Evolutionary conservation across 2,888 invertebrate species (phyloP).

Genomic region (Tachina lurida): DNA sequence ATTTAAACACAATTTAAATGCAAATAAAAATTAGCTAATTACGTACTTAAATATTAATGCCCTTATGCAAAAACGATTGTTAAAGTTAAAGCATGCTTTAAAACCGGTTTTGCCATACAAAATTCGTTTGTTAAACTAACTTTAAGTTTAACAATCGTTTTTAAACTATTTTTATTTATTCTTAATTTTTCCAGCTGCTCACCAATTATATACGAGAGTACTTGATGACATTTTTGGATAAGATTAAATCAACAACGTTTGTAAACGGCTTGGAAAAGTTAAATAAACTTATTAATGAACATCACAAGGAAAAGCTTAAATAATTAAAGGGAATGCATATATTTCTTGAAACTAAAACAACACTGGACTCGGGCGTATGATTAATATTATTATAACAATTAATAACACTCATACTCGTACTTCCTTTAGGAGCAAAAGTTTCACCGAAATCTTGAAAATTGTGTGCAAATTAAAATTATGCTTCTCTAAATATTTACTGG

Average conservation of each 20-base stretch:
- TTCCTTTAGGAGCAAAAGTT: background rate
- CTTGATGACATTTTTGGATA: constrained; percentile 37
- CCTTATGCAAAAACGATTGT: no score
- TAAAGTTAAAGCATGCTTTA: no score
- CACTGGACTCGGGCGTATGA: constrained; percentile 19
- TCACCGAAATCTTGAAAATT: background rate
- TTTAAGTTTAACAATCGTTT: no score
- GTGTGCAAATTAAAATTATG: background rate
- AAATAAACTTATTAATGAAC: constrained; percentile 45
- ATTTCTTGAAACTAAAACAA: background rate
- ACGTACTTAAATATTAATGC: no score
- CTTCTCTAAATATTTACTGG: background rate
- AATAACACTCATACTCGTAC: constrained; percentile 37
- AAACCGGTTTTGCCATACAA: no score
- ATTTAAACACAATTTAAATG: no score
- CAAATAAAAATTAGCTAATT: no score
- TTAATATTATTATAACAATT: constrained; percentile 33
- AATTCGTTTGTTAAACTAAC: no score
- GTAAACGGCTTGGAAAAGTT: constrained; percentile 49
- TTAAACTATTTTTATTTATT: background rate
- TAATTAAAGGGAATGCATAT: no score
- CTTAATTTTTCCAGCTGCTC: constrained; percentile 30
- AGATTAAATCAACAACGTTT: constrained; percentile 48
- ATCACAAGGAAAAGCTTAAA: constrained; percentile 23
- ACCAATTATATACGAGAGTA: constrained; percentile 39